Base-by-base conservation (phyloP, 2,888 invertebrate genomes). In the Drosophila subsilvestris region DNA sequence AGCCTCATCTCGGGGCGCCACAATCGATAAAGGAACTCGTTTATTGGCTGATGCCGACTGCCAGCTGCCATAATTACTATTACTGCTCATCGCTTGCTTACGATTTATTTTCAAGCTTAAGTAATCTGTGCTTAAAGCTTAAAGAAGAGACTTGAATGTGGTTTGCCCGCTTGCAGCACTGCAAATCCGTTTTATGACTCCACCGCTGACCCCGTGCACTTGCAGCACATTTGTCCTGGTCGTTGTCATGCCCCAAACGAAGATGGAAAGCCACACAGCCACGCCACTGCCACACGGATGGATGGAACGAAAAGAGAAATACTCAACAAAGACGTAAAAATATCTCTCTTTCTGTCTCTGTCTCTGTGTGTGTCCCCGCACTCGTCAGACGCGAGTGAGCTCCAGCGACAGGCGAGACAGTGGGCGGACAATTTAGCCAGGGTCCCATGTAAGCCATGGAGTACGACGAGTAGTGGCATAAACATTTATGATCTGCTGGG, bases 401-500 rank as follows among this genome's bases (percentile, higher is more conserved):
- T 32, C n/a, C 37, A 37, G 37, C n/a, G 37, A 37, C 37, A 37
- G 37, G 7, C 37, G 37, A 14, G 37, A n/a, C n/a, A 32, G 50
- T 32, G 25, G 53, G 42, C 20, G 51, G 65, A 54, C 61, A 79
- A 74, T 62, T 65, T 29, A 45, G 47, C 53, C 80, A 61, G 55
- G 44, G 60, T 18, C 29, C 27, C 37, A 63, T 22, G 58, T 61
- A 66, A 73, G 2, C 37, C 37, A 37, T 37, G 37, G n/a, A 37
- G n/a, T n/a, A n/a, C 37, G 37, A 37, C 37, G 37, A 37, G 61
- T 51, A 49, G 68, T 20, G 50, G 54, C 74, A 79, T 81, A 68
- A 73, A 85, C 77, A 76, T 82, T 76, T 74, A 85, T 71, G 70
- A 80, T 79, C 77, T 55, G 69, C 44, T 55, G 57, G 67, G 17